phyloP scores from a whole-genome alignment of 1,140 invertebrate genomes.

The Eurosta solidaginis region DNA sequence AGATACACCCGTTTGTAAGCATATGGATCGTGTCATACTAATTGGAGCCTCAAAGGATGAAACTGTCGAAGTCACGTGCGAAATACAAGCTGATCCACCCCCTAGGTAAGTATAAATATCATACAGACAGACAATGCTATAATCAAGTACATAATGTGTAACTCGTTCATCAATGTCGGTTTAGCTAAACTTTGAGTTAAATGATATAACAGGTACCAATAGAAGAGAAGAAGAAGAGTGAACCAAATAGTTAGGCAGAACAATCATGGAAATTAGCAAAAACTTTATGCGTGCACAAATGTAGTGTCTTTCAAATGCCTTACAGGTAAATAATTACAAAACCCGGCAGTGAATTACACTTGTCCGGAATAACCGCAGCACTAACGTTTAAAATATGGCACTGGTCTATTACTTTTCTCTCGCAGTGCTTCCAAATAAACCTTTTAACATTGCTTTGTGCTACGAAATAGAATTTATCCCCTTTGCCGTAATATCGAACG shows the following conservation, averaged over 20 bases:
- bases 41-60: conserved; percentile 85
- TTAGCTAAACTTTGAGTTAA: neutral
- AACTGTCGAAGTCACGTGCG: conserved; percentile 80
- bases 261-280: conserved; percentile 12
- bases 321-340: too few species aligned
- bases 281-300: neutral
- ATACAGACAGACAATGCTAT: neutral
- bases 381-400: too few species aligned
- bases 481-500: too few species aligned
- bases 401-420: too few species aligned
- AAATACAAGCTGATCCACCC: conserved; percentile 85
- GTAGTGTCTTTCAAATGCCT: neutral
- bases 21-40: conserved; percentile 72
- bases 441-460: too few species aligned
- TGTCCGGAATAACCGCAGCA: too few species aligned
- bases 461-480: too few species aligned
- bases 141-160: neutral
- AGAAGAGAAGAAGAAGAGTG: neutral
- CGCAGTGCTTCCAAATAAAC: too few species aligned
- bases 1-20: conserved; percentile 82
- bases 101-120: conserved; percentile 63
- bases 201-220: neutral
- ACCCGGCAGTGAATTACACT: too few species aligned
- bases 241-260: neutral
- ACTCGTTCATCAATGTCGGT: conserved; percentile 16